Evolutionary conservation across 2,113 vertebrate species (phyloP), one percentile per base, ranked within the genome.

Genomic region (Vulpes lagopus): DNA sequence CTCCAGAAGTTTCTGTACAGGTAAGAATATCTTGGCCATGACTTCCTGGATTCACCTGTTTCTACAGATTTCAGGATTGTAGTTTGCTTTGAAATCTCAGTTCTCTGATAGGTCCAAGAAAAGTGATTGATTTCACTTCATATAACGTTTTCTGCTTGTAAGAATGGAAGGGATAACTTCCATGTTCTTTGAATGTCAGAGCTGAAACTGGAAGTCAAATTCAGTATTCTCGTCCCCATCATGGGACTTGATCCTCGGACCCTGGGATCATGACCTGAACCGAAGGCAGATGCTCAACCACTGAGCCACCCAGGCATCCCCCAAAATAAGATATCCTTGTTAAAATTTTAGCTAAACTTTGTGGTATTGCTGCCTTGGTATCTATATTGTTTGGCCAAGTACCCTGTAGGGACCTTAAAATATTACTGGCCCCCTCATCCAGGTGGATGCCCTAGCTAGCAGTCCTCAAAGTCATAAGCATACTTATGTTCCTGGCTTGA

Each of bases 401-500:
- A 20, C 25, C 17, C 76, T 81, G 20, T 17, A 62, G 23, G 22
- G 38, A 38, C 43, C 55, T 35, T 17, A 81, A 38, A 38, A 11
- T 12, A 8, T 76, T 9, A 30, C 49, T 53, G 22, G 10, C 0
- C 0, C 0, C 57, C 16, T 84, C 43, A 60, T 73, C 1, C 0
- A 27, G 74, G 4, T 51, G 16, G 10, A 16, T 22, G 53, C 5
- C 16, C 11, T 81, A 8, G n/a, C 11, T 10, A 86, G n/a, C 22
- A 62, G 30, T 55, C 80, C 38, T 14, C 57, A 85, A 69, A 85
- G 43, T 65, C 25, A 67, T 8, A 86, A 79, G 60, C 11, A 30
- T 71, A 73, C 73, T 22, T 38, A 17, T 82, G 38, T 55, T 81
- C 19, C 17, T 38, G 25, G 59, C n/a, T 22, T 82, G 51, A 38